phyloP scores from a whole-genome alignment of 2,113 vertebrate species.

The Ondatra zibethicus region DNA sequence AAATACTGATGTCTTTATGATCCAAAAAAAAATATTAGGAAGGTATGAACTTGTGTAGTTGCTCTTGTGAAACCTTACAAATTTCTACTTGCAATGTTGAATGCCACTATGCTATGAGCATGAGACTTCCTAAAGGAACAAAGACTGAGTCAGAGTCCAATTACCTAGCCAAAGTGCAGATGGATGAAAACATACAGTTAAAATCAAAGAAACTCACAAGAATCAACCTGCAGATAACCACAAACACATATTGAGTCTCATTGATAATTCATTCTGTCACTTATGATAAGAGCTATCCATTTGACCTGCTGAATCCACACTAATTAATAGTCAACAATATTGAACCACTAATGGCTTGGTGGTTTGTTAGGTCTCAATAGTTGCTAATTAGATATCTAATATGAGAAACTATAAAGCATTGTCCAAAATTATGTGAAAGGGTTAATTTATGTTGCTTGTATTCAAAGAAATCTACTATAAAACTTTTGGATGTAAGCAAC shows the following conservation, averaged over 20 bases:
- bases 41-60: neutral
- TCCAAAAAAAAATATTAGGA: neutral
- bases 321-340: neutral
- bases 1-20: neutral
- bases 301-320: neutral
- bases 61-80: neutral
- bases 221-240: neutral
- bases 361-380: neutral
- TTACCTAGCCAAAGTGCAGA: neutral
- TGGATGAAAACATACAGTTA: neutral
- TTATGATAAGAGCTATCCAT: neutral
- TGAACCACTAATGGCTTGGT: neutral
- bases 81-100: neutral
- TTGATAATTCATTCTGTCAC: no score
- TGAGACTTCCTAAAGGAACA: neutral
- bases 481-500: neutral
- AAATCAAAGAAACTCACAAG: neutral
- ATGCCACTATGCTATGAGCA: neutral
- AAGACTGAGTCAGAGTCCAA: neutral
- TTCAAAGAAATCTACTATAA: neutral
- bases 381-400: neutral
- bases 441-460: neutral
- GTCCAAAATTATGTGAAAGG: neutral
- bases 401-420: neutral
- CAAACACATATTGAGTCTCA: neutral